These are phyloP conservation scores for Spinus pinus DNA, from an alignment of 2,797 vertebrate genomes.

Conservation along the genomic window DNA sequence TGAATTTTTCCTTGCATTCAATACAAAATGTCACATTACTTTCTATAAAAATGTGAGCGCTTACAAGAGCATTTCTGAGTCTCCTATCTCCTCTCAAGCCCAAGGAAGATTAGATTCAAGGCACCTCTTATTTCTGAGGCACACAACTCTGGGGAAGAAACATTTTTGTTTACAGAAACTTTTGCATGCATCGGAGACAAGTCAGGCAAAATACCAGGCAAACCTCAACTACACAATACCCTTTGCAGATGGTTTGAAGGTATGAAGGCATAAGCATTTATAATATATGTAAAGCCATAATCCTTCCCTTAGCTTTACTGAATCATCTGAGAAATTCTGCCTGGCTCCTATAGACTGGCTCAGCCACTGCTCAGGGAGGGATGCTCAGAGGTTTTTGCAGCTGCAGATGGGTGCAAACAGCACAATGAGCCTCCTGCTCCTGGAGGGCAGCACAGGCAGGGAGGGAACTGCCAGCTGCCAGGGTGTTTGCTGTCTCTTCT, in stretches of 20 bases:
- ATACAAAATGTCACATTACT: background rate
- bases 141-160: background rate
- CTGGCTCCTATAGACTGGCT: background rate
- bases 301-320: background rate
- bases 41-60: background rate
- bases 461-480: background rate
- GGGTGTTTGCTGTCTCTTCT: background rate
- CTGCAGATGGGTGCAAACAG: background rate
- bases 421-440: accelerated
- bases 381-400: background rate
- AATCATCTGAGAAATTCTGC: background rate
- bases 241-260: background rate
- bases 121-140: background rate
- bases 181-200: background rate
- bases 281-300: conserved; percentile 46
- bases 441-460: background rate
- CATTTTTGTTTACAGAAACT: background rate
- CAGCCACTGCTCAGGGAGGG: background rate
- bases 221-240: background rate
- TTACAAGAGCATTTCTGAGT: background rate
- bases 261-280: background rate
- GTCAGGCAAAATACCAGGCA: background rate
- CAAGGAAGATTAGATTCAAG: background rate
- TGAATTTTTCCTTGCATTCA: background rate
- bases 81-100: background rate